phyloP scores from a whole-genome alignment of 2,888 invertebrate genomes.

The Dicyrtomina minuta region DNA sequence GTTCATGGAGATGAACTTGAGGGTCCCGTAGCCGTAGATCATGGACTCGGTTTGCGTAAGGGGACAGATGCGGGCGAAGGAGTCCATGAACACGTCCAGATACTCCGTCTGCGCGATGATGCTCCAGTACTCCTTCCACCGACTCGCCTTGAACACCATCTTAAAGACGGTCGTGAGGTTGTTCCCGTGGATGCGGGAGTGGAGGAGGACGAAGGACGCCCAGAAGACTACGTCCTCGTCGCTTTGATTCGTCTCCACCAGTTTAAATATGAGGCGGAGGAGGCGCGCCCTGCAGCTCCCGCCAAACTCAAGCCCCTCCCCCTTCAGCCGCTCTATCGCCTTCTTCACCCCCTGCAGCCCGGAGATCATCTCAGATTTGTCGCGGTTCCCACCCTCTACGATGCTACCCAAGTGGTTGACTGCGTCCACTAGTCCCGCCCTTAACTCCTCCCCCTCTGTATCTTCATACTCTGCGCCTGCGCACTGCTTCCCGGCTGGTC shows the following conservation, averaged over 20 bases:
- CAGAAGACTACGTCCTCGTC: conserved; percentile 52
- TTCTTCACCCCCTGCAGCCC: conserved; percentile 1
- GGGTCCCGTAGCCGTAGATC: conserved; percentile 53
- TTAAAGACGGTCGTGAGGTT: conserved; percentile 52
- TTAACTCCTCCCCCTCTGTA: not conserved
- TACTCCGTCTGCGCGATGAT: conserved; percentile 49
- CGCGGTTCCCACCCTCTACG: not conserved
- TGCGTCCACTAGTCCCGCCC: not conserved
- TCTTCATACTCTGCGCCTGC: too few relatives aligned
- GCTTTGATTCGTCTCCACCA: conserved; percentile 50
- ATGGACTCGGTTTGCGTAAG: conserved; percentile 51
- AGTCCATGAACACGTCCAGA: conserved; percentile 48
- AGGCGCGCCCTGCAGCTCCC: conserved; percentile 14
- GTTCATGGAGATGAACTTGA: conserved; percentile 51
- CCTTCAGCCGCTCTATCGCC: not conserved
- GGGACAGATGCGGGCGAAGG: conserved; percentile 48
- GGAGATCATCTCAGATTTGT: not conserved
- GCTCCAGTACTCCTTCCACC: conserved; percentile 47
- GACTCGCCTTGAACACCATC: conserved; percentile 52
- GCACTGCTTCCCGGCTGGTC: not conserved
- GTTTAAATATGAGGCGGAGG: conserved; percentile 46
- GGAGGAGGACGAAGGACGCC: conserved; percentile 51
- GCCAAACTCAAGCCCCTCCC: too few relatives aligned
- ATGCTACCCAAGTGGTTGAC: not conserved
- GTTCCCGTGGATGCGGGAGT: conserved; percentile 37